Conservation (phyloP, 2,888 invertebrate species). For the Linyphia triangularis region DNA sequence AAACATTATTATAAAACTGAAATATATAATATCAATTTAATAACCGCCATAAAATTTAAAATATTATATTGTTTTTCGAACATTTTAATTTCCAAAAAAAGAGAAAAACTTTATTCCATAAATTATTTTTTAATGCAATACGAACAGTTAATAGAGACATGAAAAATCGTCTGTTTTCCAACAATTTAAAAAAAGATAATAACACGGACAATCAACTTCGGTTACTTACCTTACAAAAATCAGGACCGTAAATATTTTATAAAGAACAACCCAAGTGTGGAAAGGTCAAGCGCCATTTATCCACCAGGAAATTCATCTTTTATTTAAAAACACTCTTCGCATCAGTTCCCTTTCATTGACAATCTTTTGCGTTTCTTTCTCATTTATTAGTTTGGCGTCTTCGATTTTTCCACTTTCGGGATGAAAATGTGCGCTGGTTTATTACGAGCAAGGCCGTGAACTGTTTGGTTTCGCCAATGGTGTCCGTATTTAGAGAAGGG, state of each 20-base stretch:
- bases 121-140: no score
- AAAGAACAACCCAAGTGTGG: neutral
- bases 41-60: no score
- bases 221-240: neutral
- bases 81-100: no score
- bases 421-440: neutral
- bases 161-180: neutral
- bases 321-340: slow-evolving; percentile 28
- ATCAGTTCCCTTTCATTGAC: neutral
- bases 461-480: neutral
- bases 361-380: slow-evolving; percentile 60
- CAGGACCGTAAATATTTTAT: neutral
- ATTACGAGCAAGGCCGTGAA: neutral
- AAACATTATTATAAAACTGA: no score
- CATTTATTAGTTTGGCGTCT: slow-evolving; percentile 25
- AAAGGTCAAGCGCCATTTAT: slow-evolving; percentile 25
- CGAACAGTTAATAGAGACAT: neutral
- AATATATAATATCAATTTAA: no score
- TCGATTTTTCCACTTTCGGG: neutral
- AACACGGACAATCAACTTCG: neutral
- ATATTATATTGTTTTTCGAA: no score
- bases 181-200: neutral
- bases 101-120: no score
- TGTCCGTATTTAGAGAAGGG: neutral
- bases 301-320: slow-evolving; percentile 28